Evolutionary conservation across 2,113 vertebrate genomes (phyloP).

Genomic region (Amblyornis subalaris): DNA sequence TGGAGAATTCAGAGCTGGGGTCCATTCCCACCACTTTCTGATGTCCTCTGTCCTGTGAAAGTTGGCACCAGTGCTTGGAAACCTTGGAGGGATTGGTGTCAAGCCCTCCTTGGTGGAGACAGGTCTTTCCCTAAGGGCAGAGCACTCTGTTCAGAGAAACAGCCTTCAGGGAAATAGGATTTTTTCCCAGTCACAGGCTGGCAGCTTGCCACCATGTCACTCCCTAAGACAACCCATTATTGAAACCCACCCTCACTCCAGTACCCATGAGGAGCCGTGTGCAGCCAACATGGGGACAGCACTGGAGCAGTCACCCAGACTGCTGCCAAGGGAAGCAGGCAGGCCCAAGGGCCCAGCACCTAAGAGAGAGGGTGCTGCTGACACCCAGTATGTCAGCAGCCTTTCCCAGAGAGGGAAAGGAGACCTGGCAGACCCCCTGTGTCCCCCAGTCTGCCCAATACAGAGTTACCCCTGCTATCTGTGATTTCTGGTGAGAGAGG

Average conservation of each 20-base stretch:
- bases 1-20: neutral
- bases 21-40: neutral
- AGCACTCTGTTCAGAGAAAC: neutral
- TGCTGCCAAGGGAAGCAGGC: neutral
- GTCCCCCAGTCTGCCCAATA: fast-evolving
- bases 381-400: neutral
- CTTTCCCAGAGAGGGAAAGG: neutral
- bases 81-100: fast-evolving
- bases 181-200: neutral
- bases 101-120: neutral
- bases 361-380: neutral
- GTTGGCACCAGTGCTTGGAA: neutral
- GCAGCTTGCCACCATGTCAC: neutral
- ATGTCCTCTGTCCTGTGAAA: neutral
- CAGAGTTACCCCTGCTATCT: neutral
- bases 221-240: neutral
- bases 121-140: neutral
- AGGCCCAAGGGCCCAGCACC: neutral
- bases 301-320: neutral
- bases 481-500: neutral
- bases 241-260: neutral
- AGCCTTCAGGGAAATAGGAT: neutral
- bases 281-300: fast-evolving
- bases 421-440: neutral
- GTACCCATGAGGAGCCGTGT: neutral